Percentiles rank a stretch among this genome's conserved stretches.
Conservation (phyloP, 2,113 vertebrate genomes). For the Rafetus swinhoei region DNA sequence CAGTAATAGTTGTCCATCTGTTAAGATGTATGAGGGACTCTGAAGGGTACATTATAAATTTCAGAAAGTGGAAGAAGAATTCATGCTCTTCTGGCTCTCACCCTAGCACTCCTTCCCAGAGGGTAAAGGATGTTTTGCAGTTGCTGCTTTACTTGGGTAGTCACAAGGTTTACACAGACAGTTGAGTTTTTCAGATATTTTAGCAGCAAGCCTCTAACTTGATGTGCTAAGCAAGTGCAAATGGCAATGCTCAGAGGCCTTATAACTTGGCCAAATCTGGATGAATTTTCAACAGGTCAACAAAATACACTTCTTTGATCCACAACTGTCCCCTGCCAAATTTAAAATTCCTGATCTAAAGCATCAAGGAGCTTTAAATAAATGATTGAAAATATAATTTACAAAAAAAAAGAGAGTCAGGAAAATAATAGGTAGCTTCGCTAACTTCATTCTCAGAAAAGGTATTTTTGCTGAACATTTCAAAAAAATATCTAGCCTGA, state of each 20-base stretch:
- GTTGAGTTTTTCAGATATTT: background rate
- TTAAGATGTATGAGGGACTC: background rate
- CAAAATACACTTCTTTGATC: background rate
- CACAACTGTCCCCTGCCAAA: background rate
- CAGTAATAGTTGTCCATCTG: background rate
- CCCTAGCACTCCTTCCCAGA: background rate
- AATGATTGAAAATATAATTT: background rate
- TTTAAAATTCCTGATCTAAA: background rate
- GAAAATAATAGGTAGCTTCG: background rate
- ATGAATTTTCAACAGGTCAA: background rate
- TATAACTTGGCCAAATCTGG: background rate
- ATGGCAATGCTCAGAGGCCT: background rate
- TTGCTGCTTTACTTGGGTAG: background rate
- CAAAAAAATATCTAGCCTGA: background rate
- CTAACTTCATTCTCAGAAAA: background rate
- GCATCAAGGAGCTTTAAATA: background rate
- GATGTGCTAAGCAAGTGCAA: background rate
- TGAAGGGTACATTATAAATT: background rate
- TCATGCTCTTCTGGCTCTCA: background rate
- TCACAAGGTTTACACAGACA: background rate
- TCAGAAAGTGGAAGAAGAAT: background rate
- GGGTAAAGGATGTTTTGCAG: fast-evolving
- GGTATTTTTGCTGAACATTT: background rate
- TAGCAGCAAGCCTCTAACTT: background rate
- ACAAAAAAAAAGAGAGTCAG: background rate